phyloP scores from a whole-genome alignment of 1,140 invertebrate genomes.

The Antheraea mylitta region DNA sequence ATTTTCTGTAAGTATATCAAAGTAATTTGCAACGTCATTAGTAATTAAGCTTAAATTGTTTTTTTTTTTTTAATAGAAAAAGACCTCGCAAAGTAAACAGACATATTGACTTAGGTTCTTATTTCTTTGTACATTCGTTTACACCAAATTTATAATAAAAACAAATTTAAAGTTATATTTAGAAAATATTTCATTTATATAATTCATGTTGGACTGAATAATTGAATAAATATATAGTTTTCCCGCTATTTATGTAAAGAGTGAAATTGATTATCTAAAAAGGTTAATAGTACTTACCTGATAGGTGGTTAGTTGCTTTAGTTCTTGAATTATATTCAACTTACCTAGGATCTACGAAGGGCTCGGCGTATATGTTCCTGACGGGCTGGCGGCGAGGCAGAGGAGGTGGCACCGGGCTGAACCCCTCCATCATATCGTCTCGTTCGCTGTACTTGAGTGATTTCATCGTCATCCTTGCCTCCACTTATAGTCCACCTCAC shows the following conservation, averaged over 20 bases:
- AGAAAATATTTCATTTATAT: not conserved
- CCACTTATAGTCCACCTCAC: constrained; percentile 58
- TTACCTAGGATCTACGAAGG: constrained; percentile 79
- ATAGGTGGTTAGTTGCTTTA: constrained; percentile 1
- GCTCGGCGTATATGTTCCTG: constrained; percentile 77
- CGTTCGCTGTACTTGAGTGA: constrained; percentile 76
- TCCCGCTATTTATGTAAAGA: not conserved
- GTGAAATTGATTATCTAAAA: not conserved
- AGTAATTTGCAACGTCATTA: too few species aligned
- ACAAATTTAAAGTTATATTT: not conserved
- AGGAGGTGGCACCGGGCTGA: constrained; percentile 76
- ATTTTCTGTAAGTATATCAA: too few species aligned
- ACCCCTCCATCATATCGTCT: constrained; percentile 76
- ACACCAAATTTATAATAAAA: not conserved
- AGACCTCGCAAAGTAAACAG: too few species aligned
- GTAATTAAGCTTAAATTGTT: too few species aligned
- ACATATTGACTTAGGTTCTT: too few species aligned
- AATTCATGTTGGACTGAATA: too few species aligned
- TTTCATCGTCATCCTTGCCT: constrained; percentile 75
- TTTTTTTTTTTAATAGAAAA: too few species aligned
- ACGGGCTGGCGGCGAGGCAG: constrained; percentile 75
- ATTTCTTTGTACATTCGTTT: too few species aligned
- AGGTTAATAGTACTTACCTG: constrained; percentile 22
- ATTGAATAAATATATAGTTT: too few species aligned
- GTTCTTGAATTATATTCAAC: constrained; percentile 21